Evolutionary conservation across 2,888 invertebrate species (phyloP).

Genomic region (Lutraria lutraria): DNA sequence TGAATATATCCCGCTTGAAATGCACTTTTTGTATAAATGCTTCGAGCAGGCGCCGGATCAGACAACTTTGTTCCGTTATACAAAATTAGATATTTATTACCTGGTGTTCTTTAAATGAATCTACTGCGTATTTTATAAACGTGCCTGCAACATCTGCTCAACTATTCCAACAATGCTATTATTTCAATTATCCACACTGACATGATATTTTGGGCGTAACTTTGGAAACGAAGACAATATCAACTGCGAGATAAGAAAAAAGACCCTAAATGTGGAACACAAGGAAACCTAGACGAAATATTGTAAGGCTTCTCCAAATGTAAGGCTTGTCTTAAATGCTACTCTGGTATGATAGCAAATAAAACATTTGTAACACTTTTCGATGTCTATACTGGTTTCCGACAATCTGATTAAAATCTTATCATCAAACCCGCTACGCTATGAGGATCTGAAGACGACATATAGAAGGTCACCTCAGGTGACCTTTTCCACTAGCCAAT

Average conservation of each 20-base stretch:
- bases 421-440: too few species aligned
- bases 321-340: neutral
- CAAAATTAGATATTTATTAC: neutral
- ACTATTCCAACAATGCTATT: constrained; percentile 4
- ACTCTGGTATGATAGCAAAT: too few species aligned
- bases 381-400: too few species aligned
- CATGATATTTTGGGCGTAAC: neutral
- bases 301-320: neutral
- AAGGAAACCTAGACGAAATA: neutral
- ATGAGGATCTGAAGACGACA: too few species aligned
- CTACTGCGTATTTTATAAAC: neutral
- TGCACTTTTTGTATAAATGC: too few species aligned
- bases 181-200: constrained; percentile 7
- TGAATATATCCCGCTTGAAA: too few species aligned
- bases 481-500: too few species aligned
- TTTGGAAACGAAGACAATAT: neutral
- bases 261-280: neutral
- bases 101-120: neutral
- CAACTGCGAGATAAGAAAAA: neutral
- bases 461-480: too few species aligned
- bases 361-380: too few species aligned
- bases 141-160: neutral
- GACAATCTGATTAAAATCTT: too few species aligned
- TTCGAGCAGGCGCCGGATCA: too few species aligned
- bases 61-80: neutral